Evolutionary conservation across 1,140 invertebrate species (phyloP), one percentile per base, ranked within the genome.

Genomic region (Holotrichia oblita): DNA sequence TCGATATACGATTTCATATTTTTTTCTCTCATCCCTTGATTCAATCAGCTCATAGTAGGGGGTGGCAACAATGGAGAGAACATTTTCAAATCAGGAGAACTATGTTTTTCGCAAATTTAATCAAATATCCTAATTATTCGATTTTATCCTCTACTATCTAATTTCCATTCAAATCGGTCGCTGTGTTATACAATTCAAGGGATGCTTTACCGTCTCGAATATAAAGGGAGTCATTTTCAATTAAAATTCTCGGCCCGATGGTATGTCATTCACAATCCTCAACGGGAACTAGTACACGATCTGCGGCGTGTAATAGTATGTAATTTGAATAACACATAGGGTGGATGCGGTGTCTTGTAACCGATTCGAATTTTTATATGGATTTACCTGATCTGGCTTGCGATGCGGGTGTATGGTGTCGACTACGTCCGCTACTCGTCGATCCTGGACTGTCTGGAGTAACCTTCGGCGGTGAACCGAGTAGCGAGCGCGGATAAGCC

Each of bases 401-500:
- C 10, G 84, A 83, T 24, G 82, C 82, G 10, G 81, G 81, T 42
- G 83, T 82, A 48, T 84, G 83, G 20, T 84, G 82, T 73, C 83
- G 82, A 78, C 86, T 87, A 74, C 84, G 81, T n/a, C 83, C 86
- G 78, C 86, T 87, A 81, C 86, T 86, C 8, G 85, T 85, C 3
- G 85, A 86, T 24, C 80, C 80, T 3, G 85, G 85, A 81, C 84
- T 85, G 61, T 85, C 84, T 14, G 84, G 83, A 17, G 80, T 79
- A 34, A 75, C 78, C 40, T 79, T 77, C 17, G 77, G 77, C 78
- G 88, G 88, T 40, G 86, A 82, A 24, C 84, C 84, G 74, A 89
- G 82, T 12, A 87, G 86, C 73, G 87, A 89, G 72, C 90, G 90
- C 42, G 88, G 87, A 77, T 87, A 88, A 81, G 87, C 87, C 48